Evolutionary conservation across 2,113 vertebrate genomes (phyloP).

Genomic region (Pelodiscus sinensis): DNA sequence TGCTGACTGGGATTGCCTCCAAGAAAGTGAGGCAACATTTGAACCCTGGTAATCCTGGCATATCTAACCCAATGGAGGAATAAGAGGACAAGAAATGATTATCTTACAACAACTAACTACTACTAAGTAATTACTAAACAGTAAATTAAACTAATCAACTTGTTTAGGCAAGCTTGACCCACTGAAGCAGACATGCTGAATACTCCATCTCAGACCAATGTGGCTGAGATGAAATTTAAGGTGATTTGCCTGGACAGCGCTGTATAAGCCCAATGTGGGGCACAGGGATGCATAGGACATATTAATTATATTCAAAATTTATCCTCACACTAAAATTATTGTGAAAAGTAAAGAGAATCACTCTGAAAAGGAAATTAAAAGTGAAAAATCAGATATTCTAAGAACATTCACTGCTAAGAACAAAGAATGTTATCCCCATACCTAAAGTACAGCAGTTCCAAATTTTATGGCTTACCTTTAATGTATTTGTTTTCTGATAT

Average conservation of each 20-base stretch:
- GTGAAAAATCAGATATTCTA: constrained; percentile 1
- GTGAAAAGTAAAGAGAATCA: not conserved
- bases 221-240: not conserved
- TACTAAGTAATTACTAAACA: not conserved
- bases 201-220: not conserved
- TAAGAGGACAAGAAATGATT: not conserved
- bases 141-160: not conserved
- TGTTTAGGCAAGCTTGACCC: not conserved
- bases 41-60: not conserved
- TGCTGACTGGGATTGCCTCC: not conserved
- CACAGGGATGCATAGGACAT: not conserved
- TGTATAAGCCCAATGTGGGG: not conserved
- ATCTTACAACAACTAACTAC: not conserved
- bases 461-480: constrained; percentile 50
- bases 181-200: not conserved
- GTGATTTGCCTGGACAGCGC: not conserved
- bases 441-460: not conserved
- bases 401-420: accelerated
- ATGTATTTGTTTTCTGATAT: not conserved
- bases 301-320: not conserved
- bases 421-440: not conserved
- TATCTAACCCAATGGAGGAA: not conserved
- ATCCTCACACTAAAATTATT: constrained; percentile 8
- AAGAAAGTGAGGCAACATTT: not conserved
- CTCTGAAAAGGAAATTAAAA: not conserved